These are phyloP conservation scores for Noctua janthe DNA, from an alignment of 2,888 invertebrate genomes.

Conservation along the genomic window DNA sequence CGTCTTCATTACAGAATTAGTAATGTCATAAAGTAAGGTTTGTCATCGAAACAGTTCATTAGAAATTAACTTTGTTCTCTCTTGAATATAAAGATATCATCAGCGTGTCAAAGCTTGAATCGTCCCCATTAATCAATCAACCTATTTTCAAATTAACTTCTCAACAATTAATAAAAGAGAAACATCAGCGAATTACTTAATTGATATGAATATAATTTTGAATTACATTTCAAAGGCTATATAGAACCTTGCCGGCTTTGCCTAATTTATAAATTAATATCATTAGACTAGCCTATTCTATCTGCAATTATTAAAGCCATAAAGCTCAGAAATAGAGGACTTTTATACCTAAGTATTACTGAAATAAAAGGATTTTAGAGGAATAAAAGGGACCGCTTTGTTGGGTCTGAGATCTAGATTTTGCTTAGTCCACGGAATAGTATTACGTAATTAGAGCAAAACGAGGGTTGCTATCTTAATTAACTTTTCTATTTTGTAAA, in stretches of 20 bases:
- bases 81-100: too few species aligned
- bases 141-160: not conserved
- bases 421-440: not conserved
- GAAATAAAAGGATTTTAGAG: not conserved
- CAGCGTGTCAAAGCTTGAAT: not conserved
- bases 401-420: not conserved
- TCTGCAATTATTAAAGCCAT: not conserved
- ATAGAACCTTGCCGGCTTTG: too few species aligned
- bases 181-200: not conserved
- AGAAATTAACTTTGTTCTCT: too few species aligned
- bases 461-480: not conserved
- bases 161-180: not conserved
- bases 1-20: not conserved
- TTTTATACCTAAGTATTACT: not conserved
- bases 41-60: not conserved
- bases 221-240: too few species aligned
- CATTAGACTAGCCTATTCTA: not conserved
- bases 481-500: not conserved
- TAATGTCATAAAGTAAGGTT: not conserved
- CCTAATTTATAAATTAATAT: not conserved
- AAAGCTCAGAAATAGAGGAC: not conserved
- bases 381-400: not conserved
- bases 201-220: too few species aligned
- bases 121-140: not conserved
- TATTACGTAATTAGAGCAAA: not conserved